A percentile compares a stretch with the other conserved stretches of the same genome.
phyloP scores from a whole-genome alignment of 2,797 vertebrate genomes.

The Nothura maculosa region DNA sequence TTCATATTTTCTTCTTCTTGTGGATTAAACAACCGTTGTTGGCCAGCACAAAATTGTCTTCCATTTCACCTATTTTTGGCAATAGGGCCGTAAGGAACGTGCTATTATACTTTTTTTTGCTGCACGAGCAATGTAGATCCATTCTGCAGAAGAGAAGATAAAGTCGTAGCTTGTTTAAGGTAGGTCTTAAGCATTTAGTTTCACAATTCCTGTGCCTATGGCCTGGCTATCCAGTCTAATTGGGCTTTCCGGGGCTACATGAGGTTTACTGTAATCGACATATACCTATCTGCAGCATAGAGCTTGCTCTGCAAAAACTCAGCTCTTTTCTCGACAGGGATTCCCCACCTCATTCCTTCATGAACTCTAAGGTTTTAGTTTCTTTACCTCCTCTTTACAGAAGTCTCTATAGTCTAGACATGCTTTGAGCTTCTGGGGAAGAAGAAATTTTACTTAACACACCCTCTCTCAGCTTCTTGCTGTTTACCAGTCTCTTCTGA shows the following conservation, averaged over 20 bases:
- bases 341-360: not conserved
- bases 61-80: not conserved
- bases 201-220: not conserved
- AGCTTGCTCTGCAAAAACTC: not conserved
- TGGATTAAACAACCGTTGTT: too few species aligned
- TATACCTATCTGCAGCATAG: not conserved
- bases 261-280: not conserved
- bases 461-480: not conserved
- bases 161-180: not conserved
- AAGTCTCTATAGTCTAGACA: not conserved
- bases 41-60: not conserved
- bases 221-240: not conserved
- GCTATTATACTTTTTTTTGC: not conserved
- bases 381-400: not conserved
- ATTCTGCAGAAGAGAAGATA: not conserved
- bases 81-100: not conserved
- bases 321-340: not conserved
- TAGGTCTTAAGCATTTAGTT: not conserved
- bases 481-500: not conserved
- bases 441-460: not conserved
- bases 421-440: not conserved
- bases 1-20: too few species aligned
- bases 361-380: not conserved
- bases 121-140: not conserved
- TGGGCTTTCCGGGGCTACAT: accelerated